Evolutionary conservation across 2,113 vertebrate genomes (phyloP), one percentile per base, ranked within the genome.

Genomic region (Andinoacara biseriatus): DNA sequence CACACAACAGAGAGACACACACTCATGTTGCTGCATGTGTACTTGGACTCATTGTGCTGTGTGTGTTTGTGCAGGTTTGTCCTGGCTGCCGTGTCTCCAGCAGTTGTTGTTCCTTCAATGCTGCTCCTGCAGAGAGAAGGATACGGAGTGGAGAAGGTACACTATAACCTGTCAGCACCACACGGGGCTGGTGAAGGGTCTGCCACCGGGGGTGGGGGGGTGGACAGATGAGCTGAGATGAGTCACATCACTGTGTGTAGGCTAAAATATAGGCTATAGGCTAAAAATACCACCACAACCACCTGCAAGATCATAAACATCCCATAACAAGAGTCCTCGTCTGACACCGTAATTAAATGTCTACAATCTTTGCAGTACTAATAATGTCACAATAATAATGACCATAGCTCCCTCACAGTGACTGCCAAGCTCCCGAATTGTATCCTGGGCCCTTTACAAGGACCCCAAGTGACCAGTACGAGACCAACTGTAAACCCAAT

Each of bases 81-180:
- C 78, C 76, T 99, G 94, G 96, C 96, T 3, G 97, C 98, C 0
- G 98, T 99, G 5, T 99, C 98, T 57, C 98, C 98, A 9, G 98
- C 98, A 0, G 98, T 99, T 0, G 97, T 99, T 49, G 96, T 99
- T 18, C 98, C 98, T 1, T 99, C 97, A 0, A 99, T 99, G 98
- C 85, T 99, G 86, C 94, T 97, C 35, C 94, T 99, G 81, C 98
- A 99, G 90, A 95, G 89, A 69, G 96, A 95, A 14, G 96, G 97
- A 17, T 97, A 94, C 5, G 98, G 98, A 0, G 96, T 98, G 38
- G 96, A 98, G 72, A 92, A 99, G 97, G 93, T 97, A 93, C 14
- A 11, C 2, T 10, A 2, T 5, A 31, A 10, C 15, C 26, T 24
- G 10, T 69, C 20, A 10, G 31, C 58, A 10, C 2, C 0, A 18